Evolutionary conservation across 2,888 invertebrate species (phyloP).

Genomic region (Mycalesis mineus): DNA sequence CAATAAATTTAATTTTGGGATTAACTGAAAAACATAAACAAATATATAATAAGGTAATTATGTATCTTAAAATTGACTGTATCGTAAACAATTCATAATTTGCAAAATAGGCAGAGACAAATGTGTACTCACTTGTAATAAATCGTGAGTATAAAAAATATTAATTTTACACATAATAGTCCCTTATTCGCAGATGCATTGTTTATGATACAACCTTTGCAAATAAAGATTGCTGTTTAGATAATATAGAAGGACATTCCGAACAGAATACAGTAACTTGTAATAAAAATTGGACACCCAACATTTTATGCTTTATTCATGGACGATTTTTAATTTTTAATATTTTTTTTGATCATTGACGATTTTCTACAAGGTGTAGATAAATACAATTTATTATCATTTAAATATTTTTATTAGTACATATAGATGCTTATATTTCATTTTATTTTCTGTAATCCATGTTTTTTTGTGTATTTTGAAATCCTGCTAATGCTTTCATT

Average conservation of each 20-base stretch:
- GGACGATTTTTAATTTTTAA: background rate
- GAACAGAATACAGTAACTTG: background rate
- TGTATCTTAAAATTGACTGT: background rate
- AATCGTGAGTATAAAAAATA: too few species aligned
- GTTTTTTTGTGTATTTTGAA: too few species aligned
- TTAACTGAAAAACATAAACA: background rate
- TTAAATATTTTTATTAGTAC: too few species aligned
- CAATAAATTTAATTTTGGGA: background rate
- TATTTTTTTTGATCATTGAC: too few species aligned
- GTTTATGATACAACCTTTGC: background rate
- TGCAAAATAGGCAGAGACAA: too few species aligned
- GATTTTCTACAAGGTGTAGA: background rate
- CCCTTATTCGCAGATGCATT: background rate
- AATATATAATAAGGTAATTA: background rate
- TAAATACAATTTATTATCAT: too few species aligned
- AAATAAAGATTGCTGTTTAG: background rate
- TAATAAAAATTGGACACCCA: background rate
- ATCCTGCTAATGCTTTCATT: background rate
- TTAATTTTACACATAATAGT: too few species aligned
- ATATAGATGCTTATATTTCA: too few species aligned
- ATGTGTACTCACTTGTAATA: too few species aligned
- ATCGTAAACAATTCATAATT: background rate
- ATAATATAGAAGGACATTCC: constrained; percentile 4
- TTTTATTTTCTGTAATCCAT: too few species aligned
- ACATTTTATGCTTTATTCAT: constrained; percentile 6